These are phyloP conservation scores for Microtus richardsoni DNA, from an alignment of 2,113 vertebrate genomes.

Conservation along the genomic window DNA sequence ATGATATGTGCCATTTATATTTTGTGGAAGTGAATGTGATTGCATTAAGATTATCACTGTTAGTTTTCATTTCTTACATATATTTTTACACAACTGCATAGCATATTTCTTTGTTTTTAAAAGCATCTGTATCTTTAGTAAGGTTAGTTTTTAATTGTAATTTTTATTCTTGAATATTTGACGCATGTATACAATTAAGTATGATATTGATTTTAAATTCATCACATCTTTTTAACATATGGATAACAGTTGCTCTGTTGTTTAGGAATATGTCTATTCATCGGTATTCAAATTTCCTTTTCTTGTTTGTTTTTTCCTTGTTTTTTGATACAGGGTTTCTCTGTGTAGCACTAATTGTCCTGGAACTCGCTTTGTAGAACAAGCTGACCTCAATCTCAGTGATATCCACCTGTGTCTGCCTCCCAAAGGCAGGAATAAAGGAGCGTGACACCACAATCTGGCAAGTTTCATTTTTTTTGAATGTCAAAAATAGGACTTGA, in stretches of 20 bases:
- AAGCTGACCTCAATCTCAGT: too few relatives aligned
- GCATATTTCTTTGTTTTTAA: not conserved
- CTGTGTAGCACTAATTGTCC: too few relatives aligned
- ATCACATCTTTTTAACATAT: not conserved
- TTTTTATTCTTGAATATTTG: not conserved
- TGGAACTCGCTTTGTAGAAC: too few relatives aligned
- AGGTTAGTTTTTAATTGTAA: not conserved
- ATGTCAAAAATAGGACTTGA: too few relatives aligned
- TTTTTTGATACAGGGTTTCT: too few relatives aligned
- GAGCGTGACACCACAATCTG: too few relatives aligned
- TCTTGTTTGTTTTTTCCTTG: not conserved
- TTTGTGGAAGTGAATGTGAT: not conserved
- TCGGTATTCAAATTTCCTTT: not conserved
- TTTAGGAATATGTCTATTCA: not conserved
- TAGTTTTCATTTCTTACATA: not conserved
- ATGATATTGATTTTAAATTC: not conserved
- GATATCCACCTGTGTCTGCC: too few relatives aligned
- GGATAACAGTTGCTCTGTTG: not conserved
- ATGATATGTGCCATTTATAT: not conserved
- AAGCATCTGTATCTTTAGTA: not conserved
- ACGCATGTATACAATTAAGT: not conserved
- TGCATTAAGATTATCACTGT: not conserved
- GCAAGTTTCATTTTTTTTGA: too few relatives aligned
- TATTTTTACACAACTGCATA: not conserved
- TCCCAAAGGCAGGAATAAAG: too few relatives aligned